These are phyloP conservation scores for Ricordea florida DNA, from an alignment of 92 coral and sea anemone genomes.

Conservation along the genomic window DNA sequence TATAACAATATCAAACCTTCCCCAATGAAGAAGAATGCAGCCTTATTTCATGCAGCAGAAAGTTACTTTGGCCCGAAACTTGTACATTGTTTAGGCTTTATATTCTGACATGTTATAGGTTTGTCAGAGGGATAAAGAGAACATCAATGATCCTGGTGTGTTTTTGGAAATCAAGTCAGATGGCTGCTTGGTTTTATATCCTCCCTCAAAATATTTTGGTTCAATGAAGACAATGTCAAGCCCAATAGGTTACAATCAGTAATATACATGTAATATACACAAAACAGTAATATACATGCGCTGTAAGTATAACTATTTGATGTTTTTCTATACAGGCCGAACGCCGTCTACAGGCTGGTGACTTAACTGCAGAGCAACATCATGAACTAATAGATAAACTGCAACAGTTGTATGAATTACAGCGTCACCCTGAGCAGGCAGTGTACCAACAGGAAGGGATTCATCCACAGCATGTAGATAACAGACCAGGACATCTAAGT, in stretches of 20 bases:
- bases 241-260: too few relatives aligned
- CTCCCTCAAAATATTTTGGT: too few relatives aligned
- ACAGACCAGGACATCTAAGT: not conserved
- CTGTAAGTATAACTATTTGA: not conserved
- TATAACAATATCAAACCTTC: too few relatives aligned
- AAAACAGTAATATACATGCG: not conserved
- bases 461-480: not conserved
- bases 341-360: constrained; percentile 78
- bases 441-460: not conserved
- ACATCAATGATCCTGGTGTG: too few relatives aligned
- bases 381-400: constrained; percentile 87
- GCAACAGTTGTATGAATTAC: constrained; percentile 88
- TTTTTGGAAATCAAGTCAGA: too few relatives aligned
- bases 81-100: too few relatives aligned
- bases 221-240: too few relatives aligned
- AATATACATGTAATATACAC: too few relatives aligned
- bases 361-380: constrained; percentile 85
- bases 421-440: constrained; percentile 77
- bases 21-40: too few relatives aligned
- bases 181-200: too few relatives aligned
- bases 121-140: not conserved
- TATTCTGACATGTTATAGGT: not conserved
- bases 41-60: not conserved
- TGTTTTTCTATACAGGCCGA: constrained; percentile 75
- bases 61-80: not conserved